Base-by-base conservation (phyloP, 2,888 invertebrate genomes). In the Caenorhabditis angaria region DNA sequence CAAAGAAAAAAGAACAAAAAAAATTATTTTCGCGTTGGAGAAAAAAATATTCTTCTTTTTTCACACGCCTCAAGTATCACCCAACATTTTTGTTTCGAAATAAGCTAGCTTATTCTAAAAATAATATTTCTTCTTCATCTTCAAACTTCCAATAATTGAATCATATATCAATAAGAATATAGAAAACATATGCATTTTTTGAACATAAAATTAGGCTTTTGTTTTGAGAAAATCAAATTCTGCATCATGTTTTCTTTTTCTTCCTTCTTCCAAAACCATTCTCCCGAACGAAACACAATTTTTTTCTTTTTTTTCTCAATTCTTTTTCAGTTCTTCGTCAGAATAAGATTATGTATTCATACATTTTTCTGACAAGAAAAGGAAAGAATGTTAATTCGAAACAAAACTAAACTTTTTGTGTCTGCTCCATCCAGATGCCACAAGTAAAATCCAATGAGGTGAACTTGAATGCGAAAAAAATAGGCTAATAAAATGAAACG, bases 191-290 rank as follows among this genome's bases (percentile, higher is more conserved):
- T n/a, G n/a, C n/a, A n/a, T n/a, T n/a, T n/a, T n/a, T n/a, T n/a
- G n/a, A n/a, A n/a, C n/a, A n/a, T n/a, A n/a, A n/a, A n/a, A n/a
- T n/a, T n/a, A n/a, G n/a, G n/a, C n/a, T n/a, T n/a, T n/a, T n/a
- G n/a, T n/a, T n/a, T n/a, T n/a, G n/a, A n/a, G n/a, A n/a, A n/a
- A n/a, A n/a, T n/a, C n/a, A n/a, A n/a, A n/a, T n/a, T n/a, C n/a
- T 25, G 48, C 22, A 32, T 50, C 24, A 48, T 55, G 56, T 63
- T 63, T 47, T 18, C 25, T 62, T 62, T 20, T 29, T 24, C 3
- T 8, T 20, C 10, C 20, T 29, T 29, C 8, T 8, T 55, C 8
- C 5, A 18, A 35, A 32, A 22, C 35, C 35, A 35, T 54, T 41
- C 35, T 54, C 27, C 48, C 14, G n/a, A n/a, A n/a, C n/a, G n/a